Evolutionary conservation across 1,140 invertebrate genomes (phyloP).

Genomic region (Drosophila triauraria): DNA sequence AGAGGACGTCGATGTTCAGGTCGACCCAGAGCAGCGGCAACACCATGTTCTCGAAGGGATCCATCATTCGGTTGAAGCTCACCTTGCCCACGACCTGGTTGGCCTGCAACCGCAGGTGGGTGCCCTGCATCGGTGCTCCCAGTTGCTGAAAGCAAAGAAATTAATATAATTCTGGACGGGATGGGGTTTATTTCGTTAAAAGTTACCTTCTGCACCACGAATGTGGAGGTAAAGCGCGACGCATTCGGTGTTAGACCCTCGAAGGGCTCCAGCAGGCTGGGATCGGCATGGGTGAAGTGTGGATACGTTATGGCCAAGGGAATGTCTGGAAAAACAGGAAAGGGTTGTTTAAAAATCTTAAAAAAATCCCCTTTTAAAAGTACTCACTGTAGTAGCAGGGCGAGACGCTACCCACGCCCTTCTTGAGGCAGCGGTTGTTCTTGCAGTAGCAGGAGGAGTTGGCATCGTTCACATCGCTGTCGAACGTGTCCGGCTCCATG

Average conservation of each 20-base stretch:
- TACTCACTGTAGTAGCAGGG: conserved; percentile 91
- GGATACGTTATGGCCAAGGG: conserved; percentile 91
- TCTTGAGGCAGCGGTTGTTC: conserved; percentile 88
- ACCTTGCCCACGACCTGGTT: conserved; percentile 88
- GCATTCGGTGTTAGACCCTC: conserved; percentile 89
- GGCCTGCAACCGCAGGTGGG: conserved; percentile 88
- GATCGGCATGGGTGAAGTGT: conserved; percentile 91
- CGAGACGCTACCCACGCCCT: conserved; percentile 88
- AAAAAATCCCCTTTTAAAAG: accelerated
- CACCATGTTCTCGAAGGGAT: conserved; percentile 87
- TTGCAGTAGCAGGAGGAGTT: conserved; percentile 85
- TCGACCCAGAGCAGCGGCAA: conserved; percentile 89
- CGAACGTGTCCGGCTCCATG: conserved; percentile 86
- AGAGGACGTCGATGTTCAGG: conserved; percentile 85
- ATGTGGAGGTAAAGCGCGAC: conserved; percentile 85
- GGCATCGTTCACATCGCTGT: conserved; percentile 68
- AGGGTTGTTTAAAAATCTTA: not conserved
- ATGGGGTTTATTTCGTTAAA: too few species aligned
- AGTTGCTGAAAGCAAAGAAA: conserved; percentile 84
- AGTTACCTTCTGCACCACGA: conserved; percentile 87
- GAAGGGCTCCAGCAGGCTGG: conserved; percentile 87
- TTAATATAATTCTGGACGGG: not conserved
- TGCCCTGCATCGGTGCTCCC: conserved; percentile 87
- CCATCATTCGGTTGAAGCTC: conserved; percentile 86
- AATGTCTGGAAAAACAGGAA: conserved; percentile 86